phyloP scores from a whole-genome alignment of 2,797 vertebrate species.

The Brachyalestes nurse region DNA sequence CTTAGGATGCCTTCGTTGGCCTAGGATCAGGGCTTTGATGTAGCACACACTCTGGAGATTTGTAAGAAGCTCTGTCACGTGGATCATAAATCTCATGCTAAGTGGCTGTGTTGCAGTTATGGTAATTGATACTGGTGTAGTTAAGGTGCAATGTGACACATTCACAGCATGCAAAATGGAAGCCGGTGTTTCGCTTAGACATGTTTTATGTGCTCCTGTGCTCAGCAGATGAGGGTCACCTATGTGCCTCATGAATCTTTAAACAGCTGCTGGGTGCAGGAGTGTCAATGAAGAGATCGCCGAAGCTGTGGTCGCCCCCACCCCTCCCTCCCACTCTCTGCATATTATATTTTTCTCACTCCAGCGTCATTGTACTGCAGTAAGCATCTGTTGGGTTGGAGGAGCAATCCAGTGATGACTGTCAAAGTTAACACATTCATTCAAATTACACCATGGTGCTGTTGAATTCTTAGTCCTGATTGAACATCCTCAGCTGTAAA shows the following conservation, averaged over 20 bases:
- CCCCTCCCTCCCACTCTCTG: background rate
- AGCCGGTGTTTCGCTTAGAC: slow-evolving; percentile 71
- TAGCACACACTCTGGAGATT: slow-evolving; percentile 62
- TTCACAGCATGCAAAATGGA: slow-evolving; percentile 75
- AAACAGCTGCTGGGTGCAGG: slow-evolving; percentile 76
- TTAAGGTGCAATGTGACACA: slow-evolving; percentile 75
- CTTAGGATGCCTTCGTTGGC: slow-evolving; percentile 54
- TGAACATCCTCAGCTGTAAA: background rate
- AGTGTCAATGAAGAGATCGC: slow-evolving; percentile 63
- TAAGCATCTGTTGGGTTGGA: slow-evolving; percentile 69
- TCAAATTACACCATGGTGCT: background rate
- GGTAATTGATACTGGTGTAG: slow-evolving; percentile 79
- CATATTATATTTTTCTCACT: background rate
- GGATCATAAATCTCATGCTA: slow-evolving; percentile 75
- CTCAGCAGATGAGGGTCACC: slow-evolving; percentile 75
- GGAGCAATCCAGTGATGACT: slow-evolving; percentile 62
- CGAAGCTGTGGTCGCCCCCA: slow-evolving; percentile 23
- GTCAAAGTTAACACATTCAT: background rate
- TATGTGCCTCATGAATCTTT: slow-evolving; percentile 82
- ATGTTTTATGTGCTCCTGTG: slow-evolving; percentile 78
- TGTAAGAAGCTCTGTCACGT: slow-evolving; percentile 64
- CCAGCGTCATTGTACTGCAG: slow-evolving; percentile 23
- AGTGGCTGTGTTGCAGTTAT: slow-evolving; percentile 69
- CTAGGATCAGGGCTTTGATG: slow-evolving; percentile 51
- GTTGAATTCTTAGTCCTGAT: background rate